Evolutionary conservation across 2,888 invertebrate species (phyloP), one percentile per base, ranked within the genome.

Genomic region (Campopleginae sp.): DNA sequence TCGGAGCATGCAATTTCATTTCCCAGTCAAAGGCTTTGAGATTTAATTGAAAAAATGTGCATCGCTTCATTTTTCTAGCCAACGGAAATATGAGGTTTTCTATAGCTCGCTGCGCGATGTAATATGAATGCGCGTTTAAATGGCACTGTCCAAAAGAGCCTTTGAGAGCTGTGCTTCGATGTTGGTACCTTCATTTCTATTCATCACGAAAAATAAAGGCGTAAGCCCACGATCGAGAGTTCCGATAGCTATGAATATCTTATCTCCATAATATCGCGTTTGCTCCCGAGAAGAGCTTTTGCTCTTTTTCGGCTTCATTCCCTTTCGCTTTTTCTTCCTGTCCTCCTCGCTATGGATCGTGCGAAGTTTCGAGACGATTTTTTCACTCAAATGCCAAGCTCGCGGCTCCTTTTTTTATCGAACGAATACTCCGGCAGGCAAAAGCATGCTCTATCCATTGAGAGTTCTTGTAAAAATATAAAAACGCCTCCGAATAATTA

Each of bases 191-290:
- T 88, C 88, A 89, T 92, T 92, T 90, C 90, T 92, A 92, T 92
- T 92, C 91, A 91, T 91, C 91, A 86, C 83, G 88, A 86, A 90
- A 91, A 91, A 91, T 91, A 91, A 92, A 91, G 90, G 90, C 91
- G 89, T 87, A 85, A 74, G 38, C 38, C 88, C 89, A 75, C 66
- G 92, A 92, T 92, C 91, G 88, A 86, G 87, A 89, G 88, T 89
- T 86, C 87, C 91, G 92, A 92, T 92, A 91, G 88, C 90, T 88
- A 91, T 91, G 92, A 92, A 92, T 92, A 92, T 92, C 89, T 91
- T 89, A 91, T 91, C 90, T 85, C 90, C 89, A 90, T 91, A 92
- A 90, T 89, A 88, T 88, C 88, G 85, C 86, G 80, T 51, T 75
- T 72, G 84, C 81, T 85, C 72, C 23, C 65, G 61, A 14, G 46